Evolutionary conservation across 1,140 invertebrate species (phyloP).

Genomic region (Calliphora vicina): DNA sequence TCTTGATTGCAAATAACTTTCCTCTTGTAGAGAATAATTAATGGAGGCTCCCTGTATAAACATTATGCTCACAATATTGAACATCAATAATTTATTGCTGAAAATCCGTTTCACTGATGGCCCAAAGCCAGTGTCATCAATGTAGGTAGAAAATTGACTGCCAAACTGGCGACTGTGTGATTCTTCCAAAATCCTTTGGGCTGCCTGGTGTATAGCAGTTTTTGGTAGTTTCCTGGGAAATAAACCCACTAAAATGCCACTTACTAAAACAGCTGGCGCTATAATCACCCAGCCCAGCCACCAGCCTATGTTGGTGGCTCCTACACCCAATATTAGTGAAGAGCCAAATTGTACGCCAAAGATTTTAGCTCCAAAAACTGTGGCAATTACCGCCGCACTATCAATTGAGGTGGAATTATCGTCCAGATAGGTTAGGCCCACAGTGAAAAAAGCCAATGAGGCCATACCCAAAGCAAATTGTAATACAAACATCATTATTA

Average conservation of each 20-base stretch:
- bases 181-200: slow-evolving; percentile 63
- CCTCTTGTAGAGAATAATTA: slow-evolving; percentile 68
- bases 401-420: slow-evolving; percentile 71
- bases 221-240: slow-evolving; percentile 69
- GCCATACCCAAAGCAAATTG: slow-evolving; percentile 70
- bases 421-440: slow-evolving; percentile 74
- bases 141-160: slow-evolving; percentile 52
- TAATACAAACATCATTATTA: slow-evolving; percentile 67
- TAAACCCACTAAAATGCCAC: slow-evolving; percentile 66
- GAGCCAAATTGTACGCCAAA: slow-evolving; percentile 60
- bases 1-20: slow-evolving; percentile 68
- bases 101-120: slow-evolving; percentile 68
- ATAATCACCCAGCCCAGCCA: slow-evolving; percentile 71
- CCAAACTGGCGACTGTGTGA: slow-evolving; percentile 49
- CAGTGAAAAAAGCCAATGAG: slow-evolving; percentile 69
- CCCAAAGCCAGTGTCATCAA: slow-evolving; percentile 65
- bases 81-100: slow-evolving; percentile 69
- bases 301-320: slow-evolving; percentile 53
- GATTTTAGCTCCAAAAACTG: slow-evolving; percentile 52
- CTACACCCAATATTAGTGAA: slow-evolving; percentile 55
- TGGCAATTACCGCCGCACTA: slow-evolving; percentile 62
- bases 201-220: slow-evolving; percentile 68
- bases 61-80: slow-evolving; percentile 67
- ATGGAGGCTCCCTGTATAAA: slow-evolving; percentile 68
- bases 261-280: slow-evolving; percentile 66